A percentile compares a stretch with the other conserved stretches of the same genome.
phyloP scores from a whole-genome alignment of 1,140 invertebrate genomes.

The Tribolium madens region DNA sequence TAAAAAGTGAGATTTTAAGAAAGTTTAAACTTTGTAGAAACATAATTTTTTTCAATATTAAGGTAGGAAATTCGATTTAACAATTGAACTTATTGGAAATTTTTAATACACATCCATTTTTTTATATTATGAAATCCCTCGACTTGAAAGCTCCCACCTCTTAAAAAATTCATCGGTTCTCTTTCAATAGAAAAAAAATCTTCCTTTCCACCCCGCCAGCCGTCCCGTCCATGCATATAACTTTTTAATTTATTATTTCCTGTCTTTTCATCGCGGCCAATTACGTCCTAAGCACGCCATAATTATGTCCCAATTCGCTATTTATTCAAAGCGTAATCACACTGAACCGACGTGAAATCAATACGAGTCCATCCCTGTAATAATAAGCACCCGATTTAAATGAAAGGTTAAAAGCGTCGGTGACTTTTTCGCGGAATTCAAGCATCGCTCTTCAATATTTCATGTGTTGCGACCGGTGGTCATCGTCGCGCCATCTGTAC shows the following conservation, averaged over 20 bases:
- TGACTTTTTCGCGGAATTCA: slow-evolving; percentile 17
- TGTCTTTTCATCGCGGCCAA: slow-evolving; percentile 2
- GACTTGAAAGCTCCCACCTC: background rate
- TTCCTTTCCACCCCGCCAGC: background rate
- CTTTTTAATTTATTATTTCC: slow-evolving; percentile 25
- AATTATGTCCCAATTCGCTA: slow-evolving; percentile 29
- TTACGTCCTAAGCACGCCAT: slow-evolving; percentile 1
- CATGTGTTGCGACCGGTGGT: background rate
- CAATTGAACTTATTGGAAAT: too few relatives aligned
- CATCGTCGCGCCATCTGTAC: slow-evolving; percentile 47
- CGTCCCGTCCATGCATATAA: background rate
- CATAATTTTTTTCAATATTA: too few relatives aligned
- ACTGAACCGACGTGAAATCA: background rate
- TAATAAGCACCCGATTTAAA: slow-evolving; percentile 6
- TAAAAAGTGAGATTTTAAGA: too few relatives aligned
- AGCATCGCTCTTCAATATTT: slow-evolving; percentile 8
- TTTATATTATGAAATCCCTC: background rate
- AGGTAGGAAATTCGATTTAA: too few relatives aligned
- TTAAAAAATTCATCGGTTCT: background rate
- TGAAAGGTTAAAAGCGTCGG: background rate
- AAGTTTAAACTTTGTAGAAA: too few relatives aligned
- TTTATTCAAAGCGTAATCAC: slow-evolving; percentile 27
- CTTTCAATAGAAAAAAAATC: background rate
- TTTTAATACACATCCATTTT: too few relatives aligned
- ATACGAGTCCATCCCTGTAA: background rate